Base-by-base conservation (phyloP, 2,113 vertebrate genomes). In the Lanius ludovicianus region DNA sequence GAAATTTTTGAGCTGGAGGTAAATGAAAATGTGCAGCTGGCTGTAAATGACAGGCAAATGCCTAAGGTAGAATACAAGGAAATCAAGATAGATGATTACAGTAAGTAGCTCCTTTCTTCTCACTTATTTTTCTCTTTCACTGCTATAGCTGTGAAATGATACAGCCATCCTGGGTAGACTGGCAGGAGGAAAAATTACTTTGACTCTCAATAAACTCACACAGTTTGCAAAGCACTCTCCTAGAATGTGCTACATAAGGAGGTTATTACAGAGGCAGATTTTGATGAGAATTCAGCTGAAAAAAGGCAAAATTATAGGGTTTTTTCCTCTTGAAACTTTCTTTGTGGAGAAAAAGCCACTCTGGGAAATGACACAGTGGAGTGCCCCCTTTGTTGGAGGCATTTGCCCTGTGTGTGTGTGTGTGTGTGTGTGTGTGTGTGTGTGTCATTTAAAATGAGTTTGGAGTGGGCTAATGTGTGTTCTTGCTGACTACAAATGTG, bases 41-140 rank as follows among this genome's bases (percentile, higher is more conserved):
- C 96, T 7, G 79, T 99, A 56, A 97, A 97, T 56, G 98, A 98
- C 44, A 98, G 99, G 91, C 99, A 99, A 98, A 99, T 99, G 99
- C 99, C 99, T 24, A 98, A 87, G 41, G 97, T 98, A 65, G 99
- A 99, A 53, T 99, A 99, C 97, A 96, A 47, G 78, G 98, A 98
- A 50, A 98, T 99, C 82, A 96, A 95, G 93, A 93, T 98, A 13
- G 98, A 99, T 0, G 99, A 99, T 94, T 99, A 99, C 97, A 98
- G 99, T 99, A 98, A 78, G 99, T 98, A 82, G 63, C 17, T 41
- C 49, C 50, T 95, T 89, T 90, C 71, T 69, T 70, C 3, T 50
- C 6, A 53, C 71, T 88, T 89, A n/a, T 76, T 77, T 77, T 39
- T 81, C 79, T 59, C 56, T 77, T 84, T 85, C 37, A 33, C 55